Conservation (phyloP, 1,140 invertebrate species). For the Zophobas morio region DNA sequence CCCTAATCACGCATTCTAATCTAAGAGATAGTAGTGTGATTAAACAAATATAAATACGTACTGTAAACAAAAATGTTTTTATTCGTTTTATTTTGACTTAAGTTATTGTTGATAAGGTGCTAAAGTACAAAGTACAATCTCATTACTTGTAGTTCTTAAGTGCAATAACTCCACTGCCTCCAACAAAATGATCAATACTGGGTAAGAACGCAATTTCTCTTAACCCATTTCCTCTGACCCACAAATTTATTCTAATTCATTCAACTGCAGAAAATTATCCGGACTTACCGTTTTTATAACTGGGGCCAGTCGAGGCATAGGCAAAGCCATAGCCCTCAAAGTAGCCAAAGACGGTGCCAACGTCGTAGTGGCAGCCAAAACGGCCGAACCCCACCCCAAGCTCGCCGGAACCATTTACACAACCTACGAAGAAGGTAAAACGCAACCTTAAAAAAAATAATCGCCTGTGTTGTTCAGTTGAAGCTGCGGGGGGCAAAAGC, state of each 20-base stretch:
- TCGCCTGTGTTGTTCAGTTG: slow-evolving; percentile 76
- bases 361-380: slow-evolving; percentile 96
- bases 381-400: slow-evolving; percentile 96
- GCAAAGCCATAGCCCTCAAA: slow-evolving; percentile 96
- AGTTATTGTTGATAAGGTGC: no score
- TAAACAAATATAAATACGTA: no score
- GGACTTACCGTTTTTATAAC: slow-evolving; percentile 96
- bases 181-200: no score
- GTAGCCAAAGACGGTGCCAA: slow-evolving; percentile 95
- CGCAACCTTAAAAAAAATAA: slow-evolving; percentile 27
- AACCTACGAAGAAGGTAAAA: slow-evolving; percentile 94
- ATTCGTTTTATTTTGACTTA: no score
- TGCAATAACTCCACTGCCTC: no score
- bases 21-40: no score
- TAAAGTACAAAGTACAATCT: no score
- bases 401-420: slow-evolving; percentile 98
- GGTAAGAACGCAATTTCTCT: slow-evolving; percentile 3
- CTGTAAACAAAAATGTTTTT: no score
- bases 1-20: no score
- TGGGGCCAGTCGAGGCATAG: slow-evolving; percentile 97
- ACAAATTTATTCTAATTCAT: not conserved
- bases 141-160: no score
- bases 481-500: slow-evolving; percentile 90
- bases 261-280: slow-evolving; percentile 83
- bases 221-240: slow-evolving; percentile 1